Conservation (phyloP, 2,797 vertebrate genomes). For the Molossus alvarezi region DNA sequence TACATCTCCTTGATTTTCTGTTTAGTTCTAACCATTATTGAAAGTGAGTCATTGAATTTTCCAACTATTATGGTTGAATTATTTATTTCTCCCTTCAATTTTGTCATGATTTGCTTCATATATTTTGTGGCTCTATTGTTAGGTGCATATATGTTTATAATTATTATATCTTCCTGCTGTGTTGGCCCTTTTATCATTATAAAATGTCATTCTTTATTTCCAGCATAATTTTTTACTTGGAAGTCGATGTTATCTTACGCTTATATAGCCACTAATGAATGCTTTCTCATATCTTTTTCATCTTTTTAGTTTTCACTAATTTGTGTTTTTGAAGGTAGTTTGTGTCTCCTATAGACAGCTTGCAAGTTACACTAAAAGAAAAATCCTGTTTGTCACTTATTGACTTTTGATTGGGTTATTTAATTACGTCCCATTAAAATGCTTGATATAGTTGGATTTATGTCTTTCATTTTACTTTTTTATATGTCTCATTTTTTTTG, state of each 20-base stretch:
- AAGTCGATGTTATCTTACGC: not conserved
- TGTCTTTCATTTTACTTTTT: not conserved
- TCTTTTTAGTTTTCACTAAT: not conserved
- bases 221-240: not conserved
- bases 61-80: not conserved
- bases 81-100: conserved; percentile 39
- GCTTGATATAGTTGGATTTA: conserved; percentile 7
- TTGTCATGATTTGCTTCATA: conserved; percentile 7
- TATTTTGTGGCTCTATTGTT: not conserved
- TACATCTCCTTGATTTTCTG: not conserved
- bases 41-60: not conserved
- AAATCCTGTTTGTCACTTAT: not conserved
- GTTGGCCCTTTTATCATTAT: conserved; percentile 3
- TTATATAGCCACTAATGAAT: not conserved
- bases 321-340: conserved; percentile 19
- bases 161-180: not conserved
- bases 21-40: not conserved
- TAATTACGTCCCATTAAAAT: not conserved
- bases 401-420: not conserved
- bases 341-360: not conserved
- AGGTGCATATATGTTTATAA: not conserved
- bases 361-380: not conserved
- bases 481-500: not conserved
- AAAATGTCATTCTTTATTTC: conserved; percentile 43
- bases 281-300: not conserved